A percentile compares a stretch with the other conserved stretches of the same genome.
Conservation (phyloP, 23 tunicate genomes). For the Styela clava region DNA sequence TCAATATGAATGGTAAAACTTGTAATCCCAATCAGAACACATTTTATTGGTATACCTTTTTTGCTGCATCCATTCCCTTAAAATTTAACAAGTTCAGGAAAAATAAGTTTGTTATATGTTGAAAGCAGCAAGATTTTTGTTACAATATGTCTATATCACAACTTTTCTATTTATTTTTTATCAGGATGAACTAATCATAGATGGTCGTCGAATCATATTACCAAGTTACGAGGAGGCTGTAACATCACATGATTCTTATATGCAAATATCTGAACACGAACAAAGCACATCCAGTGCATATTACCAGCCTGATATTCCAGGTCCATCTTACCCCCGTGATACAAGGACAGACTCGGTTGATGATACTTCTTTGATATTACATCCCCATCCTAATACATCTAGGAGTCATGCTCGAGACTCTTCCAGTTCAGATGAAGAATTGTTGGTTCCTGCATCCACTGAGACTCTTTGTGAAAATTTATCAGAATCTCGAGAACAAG, state of each 20-base stretch:
- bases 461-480: conserved; percentile 5
- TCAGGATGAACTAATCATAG: conserved; percentile 66
- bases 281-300: not conserved
- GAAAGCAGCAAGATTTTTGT: too few species aligned
- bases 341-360: not conserved
- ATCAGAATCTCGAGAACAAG: not conserved
- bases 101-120: too few species aligned
- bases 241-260: conserved; percentile 19
- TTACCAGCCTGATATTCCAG: conserved; percentile 18
- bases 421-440: conserved; percentile 4
- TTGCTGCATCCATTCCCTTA: too few species aligned
- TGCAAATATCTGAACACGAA: conserved; percentile 16
- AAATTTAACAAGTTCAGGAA: too few species aligned
- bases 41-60: too few species aligned
- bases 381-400: not conserved
- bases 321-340: not conserved
- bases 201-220: conserved; percentile 58
- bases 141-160: too few species aligned
- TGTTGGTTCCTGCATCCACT: not conserved
- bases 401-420: not conserved
- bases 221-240: conserved; percentile 83
- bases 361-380: not conserved
- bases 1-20: too few species aligned
- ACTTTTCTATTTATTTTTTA: not conserved
- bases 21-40: too few species aligned